Percentiles rank a stretch among this genome's conserved stretches.
Conservation (phyloP, 35 echinoderm and acorn worm genomes). For the Apostichopus parvimensis region DNA sequence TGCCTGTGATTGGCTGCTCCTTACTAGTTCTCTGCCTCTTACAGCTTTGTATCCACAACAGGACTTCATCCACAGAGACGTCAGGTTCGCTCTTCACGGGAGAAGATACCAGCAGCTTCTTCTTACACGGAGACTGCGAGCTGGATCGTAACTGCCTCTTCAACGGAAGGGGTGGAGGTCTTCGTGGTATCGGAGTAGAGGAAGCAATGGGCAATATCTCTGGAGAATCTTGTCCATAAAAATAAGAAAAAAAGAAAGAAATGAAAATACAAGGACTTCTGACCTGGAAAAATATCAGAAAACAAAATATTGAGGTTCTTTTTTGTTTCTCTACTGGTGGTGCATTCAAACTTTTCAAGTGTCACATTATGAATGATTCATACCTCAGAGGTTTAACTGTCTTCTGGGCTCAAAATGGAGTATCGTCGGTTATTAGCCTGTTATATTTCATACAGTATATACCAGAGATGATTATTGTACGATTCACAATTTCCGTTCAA, state of each 20-base stretch:
- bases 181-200: neutral
- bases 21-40: conserved; percentile 31
- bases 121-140: neutral
- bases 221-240: neutral
- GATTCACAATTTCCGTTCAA: too few relatives aligned
- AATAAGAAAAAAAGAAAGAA: neutral
- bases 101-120: neutral
- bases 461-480: too few relatives aligned
- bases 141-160: conserved; percentile 14
- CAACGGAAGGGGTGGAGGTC: neutral
- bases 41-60: conserved; percentile 3
- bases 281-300: too few relatives aligned
- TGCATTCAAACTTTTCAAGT: neutral
- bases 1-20: conserved; percentile 23
- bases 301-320: too few relatives aligned
- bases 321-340: neutral
- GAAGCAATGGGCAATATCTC: neutral
- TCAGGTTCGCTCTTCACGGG: neutral
- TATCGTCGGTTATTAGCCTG: too few relatives aligned
- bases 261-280: neutral
- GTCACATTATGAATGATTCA: too few relatives aligned
- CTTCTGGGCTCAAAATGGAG: too few relatives aligned
- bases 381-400: too few relatives aligned
- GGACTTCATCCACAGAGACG: conserved; percentile 44
- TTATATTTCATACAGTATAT: too few relatives aligned